A percentile compares a stretch with the other conserved stretches of the same genome.
phyloP scores from a whole-genome alignment of 2,797 vertebrate species.

The Labeo calbasu region DNA sequence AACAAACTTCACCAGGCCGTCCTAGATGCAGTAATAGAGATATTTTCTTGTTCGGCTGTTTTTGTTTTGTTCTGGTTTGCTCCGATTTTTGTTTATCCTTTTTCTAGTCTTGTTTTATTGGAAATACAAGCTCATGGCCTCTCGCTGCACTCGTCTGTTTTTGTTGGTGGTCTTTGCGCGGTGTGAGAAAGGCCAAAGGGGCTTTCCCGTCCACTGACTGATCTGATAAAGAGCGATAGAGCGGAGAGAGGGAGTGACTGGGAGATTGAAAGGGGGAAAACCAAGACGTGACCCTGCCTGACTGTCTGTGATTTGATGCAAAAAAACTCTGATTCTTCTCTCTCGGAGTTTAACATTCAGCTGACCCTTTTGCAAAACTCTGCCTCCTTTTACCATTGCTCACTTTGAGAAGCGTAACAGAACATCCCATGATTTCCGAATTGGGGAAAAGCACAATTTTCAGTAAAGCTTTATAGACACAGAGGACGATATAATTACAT shows the following conservation, averaged over 20 bases:
- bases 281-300: constrained; percentile 51
- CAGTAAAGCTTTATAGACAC: not conserved
- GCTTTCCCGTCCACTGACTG: constrained; percentile 60
- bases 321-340: constrained; percentile 20
- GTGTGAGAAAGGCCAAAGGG: constrained; percentile 63
- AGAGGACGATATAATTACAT: not conserved
- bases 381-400: not conserved
- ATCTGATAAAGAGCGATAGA: constrained; percentile 50
- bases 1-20: not conserved
- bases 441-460: not conserved
- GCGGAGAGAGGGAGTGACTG: constrained; percentile 41
- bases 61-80: not conserved
- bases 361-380: constrained; percentile 14
- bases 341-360: not conserved
- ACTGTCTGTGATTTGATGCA: constrained; percentile 28
- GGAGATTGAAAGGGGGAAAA: constrained; percentile 60
- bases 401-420: not conserved
- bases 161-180: constrained; percentile 46
- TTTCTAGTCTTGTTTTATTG: not conserved
- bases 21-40: constrained; percentile 2
- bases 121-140: not conserved
- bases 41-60: constrained; percentile 1
- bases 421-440: not conserved
- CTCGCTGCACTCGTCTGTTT: constrained; percentile 22
- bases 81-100: not conserved